Percentiles rank a stretch among this genome's conserved stretches.
These are phyloP conservation scores for Amblyjoppa proteus DNA, from an alignment of 2,888 invertebrate genomes.

Conservation along the genomic window DNA sequence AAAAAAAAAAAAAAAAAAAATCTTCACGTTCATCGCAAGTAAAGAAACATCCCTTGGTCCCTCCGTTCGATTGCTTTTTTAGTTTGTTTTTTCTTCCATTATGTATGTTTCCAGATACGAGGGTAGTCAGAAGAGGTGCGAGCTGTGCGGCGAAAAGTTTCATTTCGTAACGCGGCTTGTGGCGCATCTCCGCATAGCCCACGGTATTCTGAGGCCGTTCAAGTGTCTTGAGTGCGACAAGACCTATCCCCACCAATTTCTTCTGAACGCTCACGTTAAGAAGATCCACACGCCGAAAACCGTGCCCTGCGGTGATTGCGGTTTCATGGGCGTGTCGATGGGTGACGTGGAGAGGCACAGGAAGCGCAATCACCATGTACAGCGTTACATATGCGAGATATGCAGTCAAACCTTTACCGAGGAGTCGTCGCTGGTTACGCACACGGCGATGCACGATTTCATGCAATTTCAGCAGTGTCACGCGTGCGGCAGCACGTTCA, in stretches of 20 bases:
- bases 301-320: slow-evolving; percentile 76
- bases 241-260: slow-evolving; percentile 78
- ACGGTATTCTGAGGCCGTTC: slow-evolving; percentile 79
- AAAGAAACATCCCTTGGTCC: not conserved
- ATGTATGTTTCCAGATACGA: slow-evolving; percentile 72
- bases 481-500: slow-evolving; percentile 75
- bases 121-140: slow-evolving; percentile 76
- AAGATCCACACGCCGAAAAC: slow-evolving; percentile 77
- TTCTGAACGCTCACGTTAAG: slow-evolving; percentile 79
- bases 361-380: slow-evolving; percentile 71
- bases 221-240: slow-evolving; percentile 78
- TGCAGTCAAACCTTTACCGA: slow-evolving; percentile 76
- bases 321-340: slow-evolving; percentile 76
- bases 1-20: not conserved
- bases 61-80: not conserved
- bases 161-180: slow-evolving; percentile 79
- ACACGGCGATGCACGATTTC: slow-evolving; percentile 76
- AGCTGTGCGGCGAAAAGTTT: slow-evolving; percentile 78
- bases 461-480: slow-evolving; percentile 77
- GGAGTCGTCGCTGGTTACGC: slow-evolving; percentile 71
- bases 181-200: slow-evolving; percentile 77
- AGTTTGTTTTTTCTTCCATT: not conserved
- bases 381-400: slow-evolving; percentile 74
- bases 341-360: slow-evolving; percentile 76
- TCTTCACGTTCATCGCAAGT: not conserved